These are phyloP conservation scores for Aratinga solstitialis DNA, from an alignment of 2,797 vertebrate genomes.

Conservation along the genomic window DNA sequence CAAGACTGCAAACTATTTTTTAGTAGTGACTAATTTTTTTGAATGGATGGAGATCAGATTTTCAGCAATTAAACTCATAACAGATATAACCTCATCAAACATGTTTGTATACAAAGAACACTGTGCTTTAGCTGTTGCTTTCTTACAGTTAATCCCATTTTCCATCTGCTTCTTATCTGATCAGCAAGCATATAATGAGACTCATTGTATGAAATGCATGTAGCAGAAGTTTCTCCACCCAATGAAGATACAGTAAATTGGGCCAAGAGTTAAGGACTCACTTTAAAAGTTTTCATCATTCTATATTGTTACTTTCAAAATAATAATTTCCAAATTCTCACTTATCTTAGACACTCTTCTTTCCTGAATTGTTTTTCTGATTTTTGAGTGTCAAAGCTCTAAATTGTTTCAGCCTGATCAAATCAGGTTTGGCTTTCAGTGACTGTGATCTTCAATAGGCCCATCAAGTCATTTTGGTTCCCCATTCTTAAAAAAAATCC, in stretches of 20 bases:
- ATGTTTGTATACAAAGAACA: background rate
- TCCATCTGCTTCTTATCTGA: background rate
- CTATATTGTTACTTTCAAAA: background rate
- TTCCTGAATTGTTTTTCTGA: background rate
- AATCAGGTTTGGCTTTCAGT: background rate
- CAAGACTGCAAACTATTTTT: conserved; percentile 2
- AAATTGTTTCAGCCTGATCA: background rate
- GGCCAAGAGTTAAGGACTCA: background rate
- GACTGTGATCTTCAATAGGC: background rate
- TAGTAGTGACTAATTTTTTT: background rate
- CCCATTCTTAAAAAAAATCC: background rate
- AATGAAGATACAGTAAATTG: background rate
- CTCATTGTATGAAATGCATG: background rate
- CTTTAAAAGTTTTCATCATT: background rate
- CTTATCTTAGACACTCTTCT: background rate
- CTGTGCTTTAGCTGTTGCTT: background rate
- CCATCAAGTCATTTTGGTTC: background rate
- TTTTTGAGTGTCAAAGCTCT: background rate
- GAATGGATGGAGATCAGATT: background rate
- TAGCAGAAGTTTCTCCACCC: background rate
- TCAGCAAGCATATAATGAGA: background rate
- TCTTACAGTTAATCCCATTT: background rate
- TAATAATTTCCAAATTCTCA: background rate
- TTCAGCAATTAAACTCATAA: background rate
- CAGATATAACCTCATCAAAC: background rate